Evolutionary conservation across 1,140 invertebrate genomes (phyloP), one percentile per base, ranked within the genome.

Genomic region (Eupeodes corollae): DNA sequence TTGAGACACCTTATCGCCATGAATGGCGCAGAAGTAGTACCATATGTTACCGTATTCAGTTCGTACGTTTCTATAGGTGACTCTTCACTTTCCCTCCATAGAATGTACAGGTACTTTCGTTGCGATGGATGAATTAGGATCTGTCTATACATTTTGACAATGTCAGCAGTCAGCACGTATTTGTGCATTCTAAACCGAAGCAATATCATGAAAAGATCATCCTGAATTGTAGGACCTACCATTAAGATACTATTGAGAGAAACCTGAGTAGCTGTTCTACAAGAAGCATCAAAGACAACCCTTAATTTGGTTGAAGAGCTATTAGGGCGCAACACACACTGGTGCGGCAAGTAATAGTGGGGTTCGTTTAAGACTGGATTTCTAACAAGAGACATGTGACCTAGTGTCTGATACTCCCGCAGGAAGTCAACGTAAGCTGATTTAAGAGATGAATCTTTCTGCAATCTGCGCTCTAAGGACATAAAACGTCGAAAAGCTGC

Each of bases 121-220:
- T 66, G 42, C 13, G 49, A 21, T 40, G 39, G 3, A 35, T 45
- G 12, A 10, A 66, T 33, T 30, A 11, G 26, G 8, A 68, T 54
- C 40, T 57, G 57, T 1, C 59, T 42, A 49, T 55, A 70, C 58
- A 68, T 67, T 48, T 67, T 59, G 40, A 26, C 15, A 12, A 59
- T 52, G 26, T 56, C 56, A 5, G 55, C 52, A 1, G 43, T 35
- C 16, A 52, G 49, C 1, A 50, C 50, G 21, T 52, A 52, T 21
- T 47, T 30, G 47, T 56, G 35, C 26, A 11, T 44, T 30, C 64
- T 6, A 33, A 45, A 45, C 2, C 44, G 8, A 19, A 45, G 13
- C 34, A 48, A 35, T 2, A 38, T 38, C 3, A 35, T 13, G 18
- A 21, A 19, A 12, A 46, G 34, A 2, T 18, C 26, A 6, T 34